Evolutionary conservation across 2,888 invertebrate species (phyloP).

Genomic region (Xanthia icteritia): DNA sequence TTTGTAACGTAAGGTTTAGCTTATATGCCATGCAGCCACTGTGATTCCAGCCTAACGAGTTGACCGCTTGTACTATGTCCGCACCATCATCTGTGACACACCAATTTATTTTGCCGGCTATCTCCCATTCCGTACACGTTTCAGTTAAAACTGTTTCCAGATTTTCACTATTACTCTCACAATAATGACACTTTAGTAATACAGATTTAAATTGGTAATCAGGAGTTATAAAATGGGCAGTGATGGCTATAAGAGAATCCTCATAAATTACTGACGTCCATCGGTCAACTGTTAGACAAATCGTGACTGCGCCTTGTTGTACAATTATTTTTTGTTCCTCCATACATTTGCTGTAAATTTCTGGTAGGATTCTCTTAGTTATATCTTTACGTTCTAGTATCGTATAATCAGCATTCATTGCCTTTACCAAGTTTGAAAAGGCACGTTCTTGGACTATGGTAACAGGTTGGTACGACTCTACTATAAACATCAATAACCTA

Average conservation of each 20-base stretch:
- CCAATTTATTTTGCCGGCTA: constrained; percentile 19
- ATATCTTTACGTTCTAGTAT: constrained; percentile 12
- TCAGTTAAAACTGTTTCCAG: constrained; percentile 6
- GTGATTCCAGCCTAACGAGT: constrained; percentile 19
- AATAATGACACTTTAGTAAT: constrained; percentile 16
- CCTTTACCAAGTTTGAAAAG: not conserved
- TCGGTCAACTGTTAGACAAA: constrained; percentile 32
- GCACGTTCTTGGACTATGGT: not conserved
- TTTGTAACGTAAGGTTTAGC: constrained; percentile 3
- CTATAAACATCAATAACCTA: not conserved
- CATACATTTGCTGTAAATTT: constrained; percentile 22
- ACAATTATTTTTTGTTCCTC: constrained; percentile 16
- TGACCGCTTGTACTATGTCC: constrained; percentile 1
- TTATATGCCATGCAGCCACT: constrained; percentile 2
- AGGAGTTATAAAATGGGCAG: constrained; percentile 35
- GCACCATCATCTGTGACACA: constrained; percentile 15
- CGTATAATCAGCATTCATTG: constrained; percentile 5
- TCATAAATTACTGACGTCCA: constrained; percentile 1
- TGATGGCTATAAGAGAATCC: constrained; percentile 18
- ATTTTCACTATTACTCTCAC: not conserved
- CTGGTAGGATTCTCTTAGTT: constrained; percentile 26
- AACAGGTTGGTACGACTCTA: not conserved
- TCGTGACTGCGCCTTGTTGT: constrained; percentile 3
- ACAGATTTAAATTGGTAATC: constrained; percentile 35
- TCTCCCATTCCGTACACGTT: constrained; percentile 25